Base-by-base conservation (phyloP, 2,797 vertebrate genomes). In the Smutsia temminckii region DNA sequence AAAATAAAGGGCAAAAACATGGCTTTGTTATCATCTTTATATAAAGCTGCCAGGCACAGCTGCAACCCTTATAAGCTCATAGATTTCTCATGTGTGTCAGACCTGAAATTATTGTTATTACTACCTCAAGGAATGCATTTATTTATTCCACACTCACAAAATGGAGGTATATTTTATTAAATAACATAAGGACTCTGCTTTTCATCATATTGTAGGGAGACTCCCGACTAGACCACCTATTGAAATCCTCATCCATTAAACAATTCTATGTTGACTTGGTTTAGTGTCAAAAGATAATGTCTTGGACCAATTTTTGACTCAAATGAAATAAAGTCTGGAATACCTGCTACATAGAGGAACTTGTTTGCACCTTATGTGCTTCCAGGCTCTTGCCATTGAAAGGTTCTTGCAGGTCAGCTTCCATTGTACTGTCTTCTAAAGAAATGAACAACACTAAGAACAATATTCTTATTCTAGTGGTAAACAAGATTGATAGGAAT, bases 241-340 rank as follows among this genome's bases (percentile, higher is more conserved):
- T 85, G 55, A 83, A 91, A 85, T 89, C 13, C 9, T 95, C 34
- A 42, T 57, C 34, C 6, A 20, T 93, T 86, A 71, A 61, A 79
- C 8, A 93, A 51, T 85, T 89, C 25, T 37, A 63, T n/a, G 16
- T 46, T 77, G 40, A 59, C 17, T 78, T 95, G 32, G 8, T 78
- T 89, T 81, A 72, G 18, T 46, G 18, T 72, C 49, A 90, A 27
- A 79, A 42, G 34, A 9, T 11, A 6, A 74, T 68, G 89, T 87
- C 49, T 40, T 46, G 27, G 59, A 51, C 8, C 5, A 34, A 13
- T 78, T 72, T 91, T 80, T 92, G 46, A 86, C 4, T 86, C 34
- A 92, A 21, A 55, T 87, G 53, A 80, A 78, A 91, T 37, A 72
- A 75, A 69, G 83, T 83, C 40, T 86, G 40, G 37, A 85, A 85